These are phyloP conservation scores for Chelonus formosanus DNA, from an alignment of 2,888 invertebrate species.

Conservation along the genomic window DNA sequence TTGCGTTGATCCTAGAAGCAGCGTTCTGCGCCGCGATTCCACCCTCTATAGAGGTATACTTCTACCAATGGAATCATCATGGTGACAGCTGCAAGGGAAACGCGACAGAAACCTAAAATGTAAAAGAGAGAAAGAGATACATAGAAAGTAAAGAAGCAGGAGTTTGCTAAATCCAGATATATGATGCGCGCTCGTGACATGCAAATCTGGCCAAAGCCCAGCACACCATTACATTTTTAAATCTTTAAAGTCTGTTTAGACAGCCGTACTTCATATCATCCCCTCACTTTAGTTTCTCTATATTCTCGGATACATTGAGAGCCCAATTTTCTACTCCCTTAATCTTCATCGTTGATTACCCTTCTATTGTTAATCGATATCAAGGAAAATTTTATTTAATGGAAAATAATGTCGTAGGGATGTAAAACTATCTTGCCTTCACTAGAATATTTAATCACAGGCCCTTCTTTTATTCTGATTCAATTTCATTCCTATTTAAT, in stretches of 20 bases:
- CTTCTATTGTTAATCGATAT: too few species aligned
- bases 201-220: slow-evolving; percentile 65
- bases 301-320: slow-evolving; percentile 27
- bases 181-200: slow-evolving; percentile 65
- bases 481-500: too few species aligned
- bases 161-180: slow-evolving; percentile 64
- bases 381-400: too few species aligned
- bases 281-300: slow-evolving; percentile 25
- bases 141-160: slow-evolving; percentile 34
- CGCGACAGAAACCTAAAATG: slow-evolving; percentile 29
- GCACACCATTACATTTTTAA: slow-evolving; percentile 64
- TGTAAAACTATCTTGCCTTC: too few species aligned
- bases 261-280: slow-evolving; percentile 55
- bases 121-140: slow-evolving; percentile 10
- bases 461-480: too few species aligned
- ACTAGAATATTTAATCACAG: too few species aligned
- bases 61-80: slow-evolving; percentile 24
- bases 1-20: slow-evolving; percentile 37
- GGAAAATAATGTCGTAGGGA: too few species aligned
- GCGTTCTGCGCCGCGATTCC: slow-evolving; percentile 21
- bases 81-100: slow-evolving; percentile 30
- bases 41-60: slow-evolving; percentile 4
- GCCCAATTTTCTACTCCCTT: slow-evolving; percentile 33
- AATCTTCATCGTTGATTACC: neutral
- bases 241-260: slow-evolving; percentile 66